Percentiles rank a stretch among this genome's conserved stretches.
These are phyloP conservation scores for Spisula solida DNA, from an alignment of 2,888 invertebrate species.

Conservation along the genomic window DNA sequence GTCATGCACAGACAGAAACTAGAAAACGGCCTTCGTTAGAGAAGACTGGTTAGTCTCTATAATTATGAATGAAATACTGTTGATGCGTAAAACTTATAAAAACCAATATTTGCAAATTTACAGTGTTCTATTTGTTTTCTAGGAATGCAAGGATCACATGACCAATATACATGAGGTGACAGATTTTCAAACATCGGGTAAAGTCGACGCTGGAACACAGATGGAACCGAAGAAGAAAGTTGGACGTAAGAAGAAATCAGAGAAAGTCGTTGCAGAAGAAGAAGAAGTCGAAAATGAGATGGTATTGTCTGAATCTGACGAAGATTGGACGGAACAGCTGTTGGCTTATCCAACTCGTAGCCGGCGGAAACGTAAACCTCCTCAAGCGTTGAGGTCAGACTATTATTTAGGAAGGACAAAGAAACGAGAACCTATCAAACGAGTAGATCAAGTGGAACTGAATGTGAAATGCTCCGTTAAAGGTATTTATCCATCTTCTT, in stretches of 20 bases:
- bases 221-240: slow-evolving; percentile 75
- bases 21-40: no score
- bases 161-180: slow-evolving; percentile 79
- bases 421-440: slow-evolving; percentile 47
- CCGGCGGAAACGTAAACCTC: slow-evolving; percentile 78
- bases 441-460: slow-evolving; percentile 14
- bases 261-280: slow-evolving; percentile 66
- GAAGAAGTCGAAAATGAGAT: slow-evolving; percentile 72
- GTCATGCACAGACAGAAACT: no score
- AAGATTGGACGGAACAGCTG: slow-evolving; percentile 75
- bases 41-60: no score
- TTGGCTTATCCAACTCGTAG: slow-evolving; percentile 70
- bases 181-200: slow-evolving; percentile 53
- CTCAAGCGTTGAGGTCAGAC: slow-evolving; percentile 79
- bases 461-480: slow-evolving; percentile 21
- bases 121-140: slow-evolving; percentile 43
- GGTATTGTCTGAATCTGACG: slow-evolving; percentile 73
- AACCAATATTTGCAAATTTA: no score
- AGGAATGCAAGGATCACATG: slow-evolving; percentile 87
- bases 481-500: slow-evolving; percentile 2
- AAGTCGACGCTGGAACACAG: slow-evolving; percentile 84
- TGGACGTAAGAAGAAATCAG: slow-evolving; percentile 73
- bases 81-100: no score
- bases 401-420: slow-evolving; percentile 79
- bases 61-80: no score